phyloP scores from a whole-genome alignment of 2,888 invertebrate species.

The Lasioglossum leucozonium region DNA sequence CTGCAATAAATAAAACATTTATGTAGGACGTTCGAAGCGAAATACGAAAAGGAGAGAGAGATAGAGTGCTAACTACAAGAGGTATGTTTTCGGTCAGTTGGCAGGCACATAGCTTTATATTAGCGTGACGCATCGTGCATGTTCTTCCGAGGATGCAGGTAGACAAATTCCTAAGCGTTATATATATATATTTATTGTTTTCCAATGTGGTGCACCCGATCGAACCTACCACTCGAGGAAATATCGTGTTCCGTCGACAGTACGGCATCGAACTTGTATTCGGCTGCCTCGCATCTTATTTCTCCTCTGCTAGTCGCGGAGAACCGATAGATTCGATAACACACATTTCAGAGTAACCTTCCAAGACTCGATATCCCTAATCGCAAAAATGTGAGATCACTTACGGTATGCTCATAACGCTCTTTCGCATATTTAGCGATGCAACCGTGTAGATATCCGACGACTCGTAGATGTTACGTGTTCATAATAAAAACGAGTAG shows the following conservation, averaged over 20 bases:
- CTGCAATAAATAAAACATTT: background rate
- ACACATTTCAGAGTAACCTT: background rate
- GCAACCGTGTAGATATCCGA: background rate
- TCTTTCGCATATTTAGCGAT: background rate
- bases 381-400: constrained; percentile 10
- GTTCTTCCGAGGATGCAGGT: background rate
- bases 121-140: background rate
- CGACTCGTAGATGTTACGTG: background rate
- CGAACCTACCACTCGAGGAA: constrained; percentile 16
- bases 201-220: background rate
- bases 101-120: constrained; percentile 2
- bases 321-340: constrained; percentile 23
- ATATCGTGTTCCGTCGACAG: constrained; percentile 20
- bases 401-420: background rate
- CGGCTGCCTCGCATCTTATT: constrained; percentile 23
- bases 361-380: background rate
- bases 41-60: background rate
- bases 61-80: background rate
- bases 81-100: background rate
- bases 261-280: constrained; percentile 18
- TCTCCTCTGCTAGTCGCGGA: background rate
- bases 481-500: background rate
- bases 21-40: background rate
- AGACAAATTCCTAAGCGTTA: background rate
- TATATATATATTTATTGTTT: constrained; percentile 19